Percentiles rank a stretch among this genome's conserved stretches.
These are phyloP conservation scores for Argya squamiceps DNA, from an alignment of 2,797 vertebrate genomes.

Conservation along the genomic window DNA sequence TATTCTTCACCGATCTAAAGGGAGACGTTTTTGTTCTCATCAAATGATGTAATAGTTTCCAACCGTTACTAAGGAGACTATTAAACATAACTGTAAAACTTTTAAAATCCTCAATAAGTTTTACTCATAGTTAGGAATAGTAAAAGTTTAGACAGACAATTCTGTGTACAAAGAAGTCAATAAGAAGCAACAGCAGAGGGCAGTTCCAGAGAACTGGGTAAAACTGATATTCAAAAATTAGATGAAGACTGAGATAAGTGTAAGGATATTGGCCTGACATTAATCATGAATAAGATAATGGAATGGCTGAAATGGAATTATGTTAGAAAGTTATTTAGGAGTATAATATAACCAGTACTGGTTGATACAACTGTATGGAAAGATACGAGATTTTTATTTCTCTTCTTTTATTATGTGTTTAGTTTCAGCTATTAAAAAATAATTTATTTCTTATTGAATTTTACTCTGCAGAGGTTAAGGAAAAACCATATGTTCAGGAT, in stretches of 20 bases:
- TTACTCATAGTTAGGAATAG: not conserved
- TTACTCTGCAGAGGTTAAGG: not conserved
- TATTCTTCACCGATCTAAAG: not conserved
- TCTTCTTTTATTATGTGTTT: not conserved
- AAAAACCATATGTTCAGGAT: not conserved
- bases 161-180: not conserved
- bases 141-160: not conserved
- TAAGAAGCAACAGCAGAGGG: not conserved
- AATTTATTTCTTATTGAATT: not conserved
- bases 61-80: not conserved
- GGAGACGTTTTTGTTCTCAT: not conserved
- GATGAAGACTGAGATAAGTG: not conserved
- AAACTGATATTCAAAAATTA: not conserved
- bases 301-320: not conserved
- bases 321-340: not conserved
- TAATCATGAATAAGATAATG: not conserved
- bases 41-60: not conserved
- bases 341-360: not conserved
- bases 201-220: not conserved
- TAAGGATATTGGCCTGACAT: not conserved
- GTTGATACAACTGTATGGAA: not conserved
- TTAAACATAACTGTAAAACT: not conserved
- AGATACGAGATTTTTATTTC: not conserved
- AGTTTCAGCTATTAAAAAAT: not conserved
- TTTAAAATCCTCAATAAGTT: not conserved